Base-by-base conservation (phyloP, 1,140 invertebrate species). In the Hylyphantes graminicola region DNA sequence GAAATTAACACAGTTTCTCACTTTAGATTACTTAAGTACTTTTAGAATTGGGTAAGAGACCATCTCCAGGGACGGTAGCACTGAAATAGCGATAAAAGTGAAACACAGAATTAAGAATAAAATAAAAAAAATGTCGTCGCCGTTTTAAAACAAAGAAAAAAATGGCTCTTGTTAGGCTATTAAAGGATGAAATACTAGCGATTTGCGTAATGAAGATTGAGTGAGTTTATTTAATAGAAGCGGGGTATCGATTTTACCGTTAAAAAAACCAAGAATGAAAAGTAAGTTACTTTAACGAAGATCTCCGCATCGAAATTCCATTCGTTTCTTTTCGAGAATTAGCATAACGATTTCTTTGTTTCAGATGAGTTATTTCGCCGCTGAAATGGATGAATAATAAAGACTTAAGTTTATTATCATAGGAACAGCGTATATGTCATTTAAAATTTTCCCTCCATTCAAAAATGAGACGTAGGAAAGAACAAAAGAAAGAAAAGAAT, bases 111-210 rank as follows among this genome's bases (percentile, higher is more conserved):
- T 35, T 35, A 35, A 35, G 35, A 35, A 35, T 35, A 5, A 35
- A 35, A 35, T 35, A 35, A 35, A 35, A 35, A 35, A 35, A 35
- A 5, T 35, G 35, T 35, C 35, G 35, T 35, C 1, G 35, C 35
- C 35, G 35, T 35, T 35, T 35, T 35, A 35, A 35, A 35, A 35
- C 35, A 35, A 50, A 63, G 63, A 48, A 65, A 19, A 19, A 53
- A 65, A 15, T 1, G 12, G n/a, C 35, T 51, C 59, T 78, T 78
- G 63, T 78, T 78, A 55, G 15, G 76, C 63, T 78, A 78, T 78
- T 78, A 78, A 78, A 78, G 59, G 63, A 78, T 78, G 76, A 78
- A 67, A 67, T 78, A 78, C 76, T 78, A 67, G 63, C 76, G 63
- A 78, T 78, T 78, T 65, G 53, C 61, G 19, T 67, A 78, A 67